Conservation (phyloP, 1,140 invertebrate species). For the Nixonia krombeini region DNA sequence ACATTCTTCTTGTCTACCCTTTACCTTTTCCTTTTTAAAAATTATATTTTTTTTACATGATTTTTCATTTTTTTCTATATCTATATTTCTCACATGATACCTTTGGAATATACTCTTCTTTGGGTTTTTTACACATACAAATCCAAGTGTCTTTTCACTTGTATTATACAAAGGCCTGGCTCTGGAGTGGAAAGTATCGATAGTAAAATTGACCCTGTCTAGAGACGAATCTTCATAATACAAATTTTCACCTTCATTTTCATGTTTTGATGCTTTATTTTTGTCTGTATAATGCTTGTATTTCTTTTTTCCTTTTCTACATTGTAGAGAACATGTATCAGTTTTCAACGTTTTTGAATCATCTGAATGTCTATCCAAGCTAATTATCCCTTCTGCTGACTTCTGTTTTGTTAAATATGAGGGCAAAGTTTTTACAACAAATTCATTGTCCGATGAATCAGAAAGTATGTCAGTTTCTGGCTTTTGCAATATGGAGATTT, state of each 20-base stretch:
- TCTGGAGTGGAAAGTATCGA: slow-evolving; percentile 68
- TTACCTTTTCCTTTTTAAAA: slow-evolving; percentile 49
- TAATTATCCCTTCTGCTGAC: background rate
- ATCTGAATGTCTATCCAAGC: background rate
- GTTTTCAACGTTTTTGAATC: background rate
- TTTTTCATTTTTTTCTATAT: slow-evolving; percentile 43
- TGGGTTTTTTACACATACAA: slow-evolving; percentile 31
- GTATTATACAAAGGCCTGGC: slow-evolving; percentile 68
- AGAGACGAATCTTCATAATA: slow-evolving; percentile 73
- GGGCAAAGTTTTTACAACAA: slow-evolving; percentile 10
- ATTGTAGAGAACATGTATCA: background rate
- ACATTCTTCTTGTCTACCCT: slow-evolving; percentile 25
- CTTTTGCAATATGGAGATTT: slow-evolving; percentile 14
- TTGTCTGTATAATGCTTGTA: slow-evolving; percentile 50
- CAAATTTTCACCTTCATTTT: slow-evolving; percentile 60
- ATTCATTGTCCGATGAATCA: slow-evolving; percentile 52
- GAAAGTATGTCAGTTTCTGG: slow-evolving; percentile 40
- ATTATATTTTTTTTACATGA: slow-evolving; percentile 46
- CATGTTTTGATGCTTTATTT: slow-evolving; percentile 42
- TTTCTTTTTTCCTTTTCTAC: slow-evolving; percentile 43
- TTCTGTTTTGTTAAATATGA: slow-evolving; percentile 11
- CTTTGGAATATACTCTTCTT: slow-evolving; percentile 55
- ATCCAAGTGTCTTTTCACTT: slow-evolving; percentile 50
- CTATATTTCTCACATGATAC: slow-evolving; percentile 58
- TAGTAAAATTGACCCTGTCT: slow-evolving; percentile 63